Percentiles rank a stretch among this genome's conserved stretches.
These are phyloP conservation scores for Cylindroiulus punctatus DNA, from an alignment of 2,888 invertebrate species.

Conservation along the genomic window DNA sequence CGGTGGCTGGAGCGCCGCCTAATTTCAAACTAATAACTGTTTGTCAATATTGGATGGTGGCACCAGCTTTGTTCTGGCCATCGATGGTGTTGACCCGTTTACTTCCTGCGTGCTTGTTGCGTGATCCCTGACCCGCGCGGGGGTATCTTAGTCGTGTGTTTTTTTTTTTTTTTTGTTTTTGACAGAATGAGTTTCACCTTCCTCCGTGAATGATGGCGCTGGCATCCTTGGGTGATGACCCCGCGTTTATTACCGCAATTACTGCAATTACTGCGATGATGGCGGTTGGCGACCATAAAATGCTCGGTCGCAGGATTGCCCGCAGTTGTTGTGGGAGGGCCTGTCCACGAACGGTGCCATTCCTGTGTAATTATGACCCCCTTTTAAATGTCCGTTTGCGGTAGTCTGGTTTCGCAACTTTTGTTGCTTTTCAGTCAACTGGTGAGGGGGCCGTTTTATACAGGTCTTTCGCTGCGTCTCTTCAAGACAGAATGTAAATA, in stretches of 20 bases:
- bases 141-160: not conserved
- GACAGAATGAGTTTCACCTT: slow-evolving; percentile 12
- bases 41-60: slow-evolving; percentile 31
- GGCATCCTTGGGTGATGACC: slow-evolving; percentile 33
- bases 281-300: not conserved
- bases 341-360: not conserved
- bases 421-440: not conserved
- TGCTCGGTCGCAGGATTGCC: not conserved
- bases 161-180: not conserved
- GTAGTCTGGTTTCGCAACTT: slow-evolving; percentile 7
- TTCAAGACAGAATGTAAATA: no score
- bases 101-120: not conserved
- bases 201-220: slow-evolving; percentile 4
- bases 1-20: not conserved
- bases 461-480: no score
- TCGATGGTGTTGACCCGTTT: slow-evolving; percentile 35
- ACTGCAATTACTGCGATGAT: slow-evolving; percentile 12
- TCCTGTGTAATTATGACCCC: not conserved
- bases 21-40: slow-evolving; percentile 36
- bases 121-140: not conserved
- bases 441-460: not conserved
- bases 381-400: not conserved
- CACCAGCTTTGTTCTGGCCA: not conserved
- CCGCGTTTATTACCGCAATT: slow-evolving; percentile 15
- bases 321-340: not conserved